Percentiles rank a stretch among this genome's conserved stretches.
These are phyloP conservation scores for Caenorhabditis angaria DNA, from an alignment of 2,888 invertebrate species.

Conservation along the genomic window DNA sequence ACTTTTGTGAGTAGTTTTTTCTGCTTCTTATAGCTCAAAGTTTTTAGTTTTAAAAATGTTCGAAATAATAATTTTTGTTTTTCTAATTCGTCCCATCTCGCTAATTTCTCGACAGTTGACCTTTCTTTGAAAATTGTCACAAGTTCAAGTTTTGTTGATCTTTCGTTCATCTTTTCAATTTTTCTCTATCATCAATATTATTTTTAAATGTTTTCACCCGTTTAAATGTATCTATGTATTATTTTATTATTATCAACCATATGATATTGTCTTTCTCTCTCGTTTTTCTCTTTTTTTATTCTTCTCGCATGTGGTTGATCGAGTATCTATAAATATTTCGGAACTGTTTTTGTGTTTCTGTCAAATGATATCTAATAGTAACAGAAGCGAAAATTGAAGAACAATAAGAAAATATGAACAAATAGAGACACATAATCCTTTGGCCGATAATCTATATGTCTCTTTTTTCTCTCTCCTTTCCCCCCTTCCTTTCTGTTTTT, in stretches of 20 bases:
- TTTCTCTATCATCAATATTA: not conserved
- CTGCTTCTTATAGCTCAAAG: no score
- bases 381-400: no score
- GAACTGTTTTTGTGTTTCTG: not conserved
- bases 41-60: no score
- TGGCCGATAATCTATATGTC: not conserved
- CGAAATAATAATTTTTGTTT: not conserved
- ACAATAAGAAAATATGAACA: not conserved
- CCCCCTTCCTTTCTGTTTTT: no score
- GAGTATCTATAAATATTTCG: not conserved
- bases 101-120: not conserved
- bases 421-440: constrained; percentile 2
- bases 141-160: not conserved
- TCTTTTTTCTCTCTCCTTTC: not conserved
- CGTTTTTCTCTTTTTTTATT: not conserved
- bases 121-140: not conserved
- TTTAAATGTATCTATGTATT: no score
- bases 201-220: not conserved
- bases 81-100: no score
- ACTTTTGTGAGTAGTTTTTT: no score
- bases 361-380: no score
- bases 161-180: not conserved
- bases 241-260: not conserved
- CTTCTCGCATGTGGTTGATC: not conserved
- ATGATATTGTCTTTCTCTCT: not conserved